These are phyloP conservation scores for Ectropis crepuscularia DNA, from an alignment of 2,888 invertebrate genomes.

Conservation along the genomic window DNA sequence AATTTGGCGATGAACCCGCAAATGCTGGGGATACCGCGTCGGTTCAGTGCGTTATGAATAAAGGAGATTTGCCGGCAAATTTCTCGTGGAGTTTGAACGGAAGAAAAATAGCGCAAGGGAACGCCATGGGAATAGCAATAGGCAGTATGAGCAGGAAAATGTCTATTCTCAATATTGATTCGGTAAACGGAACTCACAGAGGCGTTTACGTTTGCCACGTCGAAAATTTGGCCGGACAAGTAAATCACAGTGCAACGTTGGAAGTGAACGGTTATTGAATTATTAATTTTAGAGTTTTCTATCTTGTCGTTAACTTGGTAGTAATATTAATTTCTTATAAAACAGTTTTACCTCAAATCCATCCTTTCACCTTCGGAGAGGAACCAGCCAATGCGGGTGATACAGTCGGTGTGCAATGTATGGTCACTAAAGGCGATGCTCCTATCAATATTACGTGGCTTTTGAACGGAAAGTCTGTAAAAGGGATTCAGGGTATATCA, in stretches of 20 bases:
- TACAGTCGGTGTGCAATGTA: slow-evolving; percentile 89
- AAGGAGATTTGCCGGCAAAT: slow-evolving; percentile 92
- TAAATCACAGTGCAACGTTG: slow-evolving; percentile 88
- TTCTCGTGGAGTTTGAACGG: slow-evolving; percentile 89
- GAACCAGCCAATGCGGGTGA: slow-evolving; percentile 92
- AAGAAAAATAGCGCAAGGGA: slow-evolving; percentile 79
- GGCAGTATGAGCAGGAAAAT: slow-evolving; percentile 87
- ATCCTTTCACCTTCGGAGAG: slow-evolving; percentile 91
- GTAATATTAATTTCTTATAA: slow-evolving; percentile 37
- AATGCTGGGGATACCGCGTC: slow-evolving; percentile 91
- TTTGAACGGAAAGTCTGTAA: slow-evolving; percentile 87
- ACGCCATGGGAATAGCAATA: slow-evolving; percentile 84
- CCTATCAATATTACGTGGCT: slow-evolving; percentile 92
- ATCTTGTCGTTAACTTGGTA: slow-evolving; percentile 16
- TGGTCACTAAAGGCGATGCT: slow-evolving; percentile 91
- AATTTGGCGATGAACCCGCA: slow-evolving; percentile 88
- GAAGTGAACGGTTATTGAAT: slow-evolving; percentile 88
- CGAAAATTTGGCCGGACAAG: slow-evolving; percentile 87
- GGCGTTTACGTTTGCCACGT: slow-evolving; percentile 91
- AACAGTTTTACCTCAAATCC: slow-evolving; percentile 81
- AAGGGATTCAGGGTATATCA: slow-evolving; percentile 81
- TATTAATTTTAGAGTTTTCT: slow-evolving; percentile 46
- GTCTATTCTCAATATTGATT: slow-evolving; percentile 88
- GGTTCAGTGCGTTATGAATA: slow-evolving; percentile 89
- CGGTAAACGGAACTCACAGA: slow-evolving; percentile 88